Percentiles rank a stretch among this genome's conserved stretches.
Evolutionary conservation across 2,113 vertebrate species (phyloP).

Genomic region (Cettia cetti): DNA sequence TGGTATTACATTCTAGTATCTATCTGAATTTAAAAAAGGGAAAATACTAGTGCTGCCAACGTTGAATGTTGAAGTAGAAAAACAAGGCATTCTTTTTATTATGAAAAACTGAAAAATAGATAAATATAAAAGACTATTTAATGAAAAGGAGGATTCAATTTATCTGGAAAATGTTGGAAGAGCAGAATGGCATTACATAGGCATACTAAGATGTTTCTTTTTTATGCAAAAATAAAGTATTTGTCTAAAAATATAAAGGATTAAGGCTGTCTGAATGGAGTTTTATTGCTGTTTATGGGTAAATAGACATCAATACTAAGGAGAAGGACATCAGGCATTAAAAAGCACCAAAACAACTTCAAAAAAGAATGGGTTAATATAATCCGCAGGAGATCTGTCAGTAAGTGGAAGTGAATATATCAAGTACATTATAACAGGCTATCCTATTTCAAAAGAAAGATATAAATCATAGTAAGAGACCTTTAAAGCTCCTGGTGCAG

Average conservation of each 20-base stretch:
- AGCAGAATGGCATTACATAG: not conserved
- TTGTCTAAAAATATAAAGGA: not conserved
- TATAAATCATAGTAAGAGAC: not conserved
- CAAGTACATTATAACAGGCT: not conserved
- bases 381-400: not conserved
- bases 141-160: not conserved
- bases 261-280: not conserved
- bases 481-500: not conserved
- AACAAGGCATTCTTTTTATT: not conserved
- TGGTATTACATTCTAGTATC: not conserved
- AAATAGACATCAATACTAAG: not conserved
- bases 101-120: not conserved
- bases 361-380: not conserved
- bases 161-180: not conserved
- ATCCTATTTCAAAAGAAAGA: not conserved
- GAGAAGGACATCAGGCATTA: not conserved
- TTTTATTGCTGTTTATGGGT: not conserved
- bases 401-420: not conserved
- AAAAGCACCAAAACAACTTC: not conserved
- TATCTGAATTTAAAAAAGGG: not conserved
- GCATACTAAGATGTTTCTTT: not conserved
- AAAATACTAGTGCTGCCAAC: not conserved
- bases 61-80: not conserved
- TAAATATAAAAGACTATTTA: not conserved
- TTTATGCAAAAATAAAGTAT: not conserved